Evolutionary conservation across 2,797 vertebrate species (phyloP), one percentile per base, ranked within the genome.

Genomic region (Sebastes reedi): DNA sequence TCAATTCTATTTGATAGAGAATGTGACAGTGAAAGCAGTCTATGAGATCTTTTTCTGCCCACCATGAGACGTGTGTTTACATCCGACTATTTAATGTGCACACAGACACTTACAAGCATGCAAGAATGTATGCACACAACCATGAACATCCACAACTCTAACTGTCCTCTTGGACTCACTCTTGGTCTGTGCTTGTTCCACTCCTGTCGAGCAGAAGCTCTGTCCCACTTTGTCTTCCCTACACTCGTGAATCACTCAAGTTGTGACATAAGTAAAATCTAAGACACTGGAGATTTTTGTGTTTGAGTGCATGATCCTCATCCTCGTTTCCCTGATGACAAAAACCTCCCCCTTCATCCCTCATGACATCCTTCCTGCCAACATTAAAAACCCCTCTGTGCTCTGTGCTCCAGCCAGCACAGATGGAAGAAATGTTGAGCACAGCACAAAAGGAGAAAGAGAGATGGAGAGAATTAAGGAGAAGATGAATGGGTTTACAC

Each of bases 391-490:
- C 72, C 64, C 80, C 60, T 84, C 24, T 86, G 70, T 67, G 66
- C 66, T 79, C 56, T 50, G 42, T 52, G 79, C 87, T 83, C 74
- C 75, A 83, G 83, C 73, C 60, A 69, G 87, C 77, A 87, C 83
- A 85, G 83, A 82, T 84, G 87, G 80, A 79, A 82, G 76, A 88
- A 92, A 82, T 76, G 85, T 80, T 36, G 52, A 85, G 67, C 69
- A 60, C 66, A 82, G 71, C 61, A 87, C 55, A 86, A 83, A 77
- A 50, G 27, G 46, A 81, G 55, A 72, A 13, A 68, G 67, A 77
- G 20, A 68, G 50, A 85, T 65, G 52, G 10, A 70, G 54, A 83
- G 59, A 79, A 77, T 71, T 54, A 72, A 59, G 52, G 11, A 77
- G 68, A 14, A 66, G 58, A 73, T 29, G 39, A 59, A 42, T 8